These are phyloP conservation scores for Heterodera schachtii DNA, from an alignment of 1,140 invertebrate species.

Conservation along the genomic window DNA sequence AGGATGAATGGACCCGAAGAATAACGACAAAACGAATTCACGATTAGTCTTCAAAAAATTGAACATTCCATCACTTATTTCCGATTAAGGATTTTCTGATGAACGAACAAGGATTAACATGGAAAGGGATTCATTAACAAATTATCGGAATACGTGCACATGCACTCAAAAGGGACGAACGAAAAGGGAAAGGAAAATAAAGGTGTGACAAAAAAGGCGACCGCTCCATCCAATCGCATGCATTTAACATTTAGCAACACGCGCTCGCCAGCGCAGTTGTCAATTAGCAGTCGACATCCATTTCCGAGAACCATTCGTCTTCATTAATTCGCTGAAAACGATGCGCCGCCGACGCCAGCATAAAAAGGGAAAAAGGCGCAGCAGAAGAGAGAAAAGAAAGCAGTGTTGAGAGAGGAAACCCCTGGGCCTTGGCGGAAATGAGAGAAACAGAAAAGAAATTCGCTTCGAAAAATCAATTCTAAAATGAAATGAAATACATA, in stretches of 20 bases:
- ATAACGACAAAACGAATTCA: not conserved
- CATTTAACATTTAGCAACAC: not conserved
- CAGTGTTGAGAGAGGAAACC: not conserved
- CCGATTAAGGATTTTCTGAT: too few relatives aligned
- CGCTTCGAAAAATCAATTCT: not conserved
- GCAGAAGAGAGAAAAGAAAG: not conserved
- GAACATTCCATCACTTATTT: not conserved
- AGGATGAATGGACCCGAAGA: constrained; percentile 5
- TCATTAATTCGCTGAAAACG: not conserved
- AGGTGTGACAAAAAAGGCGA: too few relatives aligned
- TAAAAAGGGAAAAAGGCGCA: not conserved
- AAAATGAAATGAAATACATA: not conserved
- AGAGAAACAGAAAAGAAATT: not conserved
- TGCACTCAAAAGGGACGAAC: not conserved
- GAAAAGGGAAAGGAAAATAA: too few relatives aligned
- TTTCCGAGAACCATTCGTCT: constrained; percentile 1
- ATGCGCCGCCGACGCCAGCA: not conserved
- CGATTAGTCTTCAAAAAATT: not conserved
- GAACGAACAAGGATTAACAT: not conserved
- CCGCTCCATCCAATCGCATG: not conserved
- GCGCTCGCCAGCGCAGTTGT: not conserved
- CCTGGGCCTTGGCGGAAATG: not conserved
- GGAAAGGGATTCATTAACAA: not conserved
- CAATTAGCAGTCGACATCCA: not conserved
- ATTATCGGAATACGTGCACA: not conserved